Percentiles rank a stretch among this genome's conserved stretches.
These are phyloP conservation scores for Acrobasis repandana DNA, from an alignment of 2,888 invertebrate genomes.

Conservation along the genomic window DNA sequence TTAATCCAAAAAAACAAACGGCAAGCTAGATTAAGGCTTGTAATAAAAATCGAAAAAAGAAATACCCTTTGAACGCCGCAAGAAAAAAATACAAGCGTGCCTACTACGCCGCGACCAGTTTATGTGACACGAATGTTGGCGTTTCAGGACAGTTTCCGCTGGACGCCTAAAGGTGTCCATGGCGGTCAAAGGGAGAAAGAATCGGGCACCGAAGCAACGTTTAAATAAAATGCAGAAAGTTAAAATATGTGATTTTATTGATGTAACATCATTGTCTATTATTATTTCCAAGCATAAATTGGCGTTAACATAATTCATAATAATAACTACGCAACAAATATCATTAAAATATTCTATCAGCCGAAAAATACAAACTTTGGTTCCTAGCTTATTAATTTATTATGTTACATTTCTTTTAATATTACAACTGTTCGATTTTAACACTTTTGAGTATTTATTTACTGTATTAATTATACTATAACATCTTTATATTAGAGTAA, in stretches of 20 bases:
- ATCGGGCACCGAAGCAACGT: neutral
- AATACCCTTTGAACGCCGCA: no score
- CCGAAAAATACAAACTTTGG: slow-evolving; percentile 79
- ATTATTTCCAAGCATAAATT: slow-evolving; percentile 69
- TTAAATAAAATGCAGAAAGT: slow-evolving; percentile 38
- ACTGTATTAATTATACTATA: slow-evolving; percentile 27
- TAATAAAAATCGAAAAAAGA: no score
- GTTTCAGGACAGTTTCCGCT: no score
- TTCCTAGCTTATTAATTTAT: slow-evolving; percentile 68
- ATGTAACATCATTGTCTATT: slow-evolving; percentile 57
- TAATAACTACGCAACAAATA: slow-evolving; percentile 67
- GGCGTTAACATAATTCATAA: slow-evolving; percentile 60
- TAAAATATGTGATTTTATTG: slow-evolving; percentile 71
- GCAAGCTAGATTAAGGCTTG: no score
- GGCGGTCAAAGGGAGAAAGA: no score
- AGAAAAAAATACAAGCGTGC: no score
- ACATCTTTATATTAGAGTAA: no score
- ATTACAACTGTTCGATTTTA: slow-evolving; percentile 46
- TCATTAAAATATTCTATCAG: slow-evolving; percentile 55
- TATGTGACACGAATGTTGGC: no score
- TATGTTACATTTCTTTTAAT: slow-evolving; percentile 49
- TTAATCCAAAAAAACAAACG: no score
- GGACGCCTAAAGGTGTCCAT: no score
- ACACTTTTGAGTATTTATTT: slow-evolving; percentile 54
- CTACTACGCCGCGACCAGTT: no score